These are phyloP conservation scores for Papio anubis DNA, from an alignment of 2,113 vertebrate genomes.

Conservation along the genomic window DNA sequence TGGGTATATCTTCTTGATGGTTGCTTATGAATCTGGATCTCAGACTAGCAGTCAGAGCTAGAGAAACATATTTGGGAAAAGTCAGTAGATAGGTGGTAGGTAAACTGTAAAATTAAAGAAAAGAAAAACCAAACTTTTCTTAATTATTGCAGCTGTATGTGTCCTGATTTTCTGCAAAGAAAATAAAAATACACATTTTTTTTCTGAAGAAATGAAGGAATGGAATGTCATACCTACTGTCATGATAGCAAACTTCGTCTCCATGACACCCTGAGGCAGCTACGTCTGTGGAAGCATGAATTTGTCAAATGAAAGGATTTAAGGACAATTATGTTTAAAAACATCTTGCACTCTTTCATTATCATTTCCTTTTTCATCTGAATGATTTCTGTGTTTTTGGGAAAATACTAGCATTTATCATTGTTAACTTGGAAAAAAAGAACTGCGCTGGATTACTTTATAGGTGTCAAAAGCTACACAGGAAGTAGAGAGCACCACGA, in stretches of 20 bases:
- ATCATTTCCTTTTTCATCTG: slow-evolving; percentile 74
- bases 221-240: background rate
- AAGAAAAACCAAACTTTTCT: background rate
- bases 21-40: background rate
- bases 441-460: slow-evolving; percentile 69
- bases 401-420: slow-evolving; percentile 61
- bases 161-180: background rate
- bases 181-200: background rate
- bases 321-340: slow-evolving; percentile 69
- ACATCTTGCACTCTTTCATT: slow-evolving; percentile 58
- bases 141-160: background rate
- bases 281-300: slow-evolving; percentile 37
- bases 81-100: background rate
- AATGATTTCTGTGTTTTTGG: slow-evolving; percentile 64
- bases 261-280: slow-evolving; percentile 45
- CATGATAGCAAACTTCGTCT: background rate
- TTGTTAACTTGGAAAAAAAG: slow-evolving; percentile 64
- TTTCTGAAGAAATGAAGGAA: background rate
- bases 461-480: slow-evolving; percentile 68
- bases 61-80: background rate
- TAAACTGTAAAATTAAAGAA: background rate
- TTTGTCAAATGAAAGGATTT: slow-evolving; percentile 75
- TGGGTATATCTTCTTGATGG: background rate
- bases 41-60: background rate
- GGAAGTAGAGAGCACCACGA: slow-evolving; percentile 52